Evolutionary conservation across 1,140 invertebrate species (phyloP), one percentile per base, ranked within the genome.

Genomic region (Solen grandis): DNA sequence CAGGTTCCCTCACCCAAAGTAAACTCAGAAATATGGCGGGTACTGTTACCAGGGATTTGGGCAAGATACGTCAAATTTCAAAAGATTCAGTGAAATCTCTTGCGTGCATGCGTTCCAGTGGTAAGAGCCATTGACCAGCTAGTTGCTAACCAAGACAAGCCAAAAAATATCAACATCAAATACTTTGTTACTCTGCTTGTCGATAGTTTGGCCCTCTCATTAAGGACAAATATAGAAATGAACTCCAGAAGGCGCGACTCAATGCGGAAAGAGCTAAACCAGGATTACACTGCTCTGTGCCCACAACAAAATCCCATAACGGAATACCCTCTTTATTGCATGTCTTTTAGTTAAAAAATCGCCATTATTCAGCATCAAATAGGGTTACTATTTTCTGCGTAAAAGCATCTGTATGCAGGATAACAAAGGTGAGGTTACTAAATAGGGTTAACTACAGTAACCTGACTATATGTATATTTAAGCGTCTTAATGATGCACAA

Each of bases 1-100:
- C 60, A 29, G 5, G 33, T 2, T 63, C 60, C 3, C 29, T 63
- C 60, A 2, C 29, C 60, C 35, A 63, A 63, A 63, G 60, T 63
- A 8, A 63, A 63, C 41, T 31, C 60, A 10, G 60, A 63, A 63
- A 63, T 63, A 63, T 63, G 60, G 60, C 35, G 60, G 60, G 60
- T 60, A 19, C 35, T 60, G 27, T 60, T 31, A 27, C n/a, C 57
- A 5, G 57, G 35, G 3, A 27, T 29, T 5, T 14, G 57, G 27
- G 4, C 57, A 60, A 27, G 35, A 29, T 25, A 60, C 57, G 35
- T 60, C 4, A 63, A 63, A 36, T 36, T 63, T 22, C 5, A 36
- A 36, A 63, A 63, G 41, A 36, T 63, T 19, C 60, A 63, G 22
- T 63, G 33, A 63, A 63, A 35, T 63, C 22, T 35, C n/a, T 60